These are phyloP conservation scores for Tortricodes alternella DNA, from an alignment of 2,888 invertebrate species.

Conservation along the genomic window DNA sequence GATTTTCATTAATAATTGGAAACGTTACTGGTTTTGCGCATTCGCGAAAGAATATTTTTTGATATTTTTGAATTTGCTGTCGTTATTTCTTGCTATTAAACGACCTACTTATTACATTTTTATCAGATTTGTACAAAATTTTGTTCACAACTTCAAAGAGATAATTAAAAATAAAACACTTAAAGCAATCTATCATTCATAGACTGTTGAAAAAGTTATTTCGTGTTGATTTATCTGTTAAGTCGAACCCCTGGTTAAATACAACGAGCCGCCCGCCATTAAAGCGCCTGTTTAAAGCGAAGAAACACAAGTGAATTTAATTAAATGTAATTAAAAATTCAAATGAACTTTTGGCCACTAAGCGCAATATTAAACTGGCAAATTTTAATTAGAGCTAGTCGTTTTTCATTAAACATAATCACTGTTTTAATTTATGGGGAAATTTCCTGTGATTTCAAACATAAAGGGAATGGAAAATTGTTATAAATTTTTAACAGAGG, in stretches of 20 bases:
- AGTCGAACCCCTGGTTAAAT: neutral
- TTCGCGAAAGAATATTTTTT: no score
- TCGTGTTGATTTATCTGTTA: neutral
- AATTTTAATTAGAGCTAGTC: slow-evolving; percentile 17
- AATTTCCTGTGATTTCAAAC: neutral
- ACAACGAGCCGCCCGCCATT: slow-evolving; percentile 1
- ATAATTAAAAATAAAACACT: neutral
- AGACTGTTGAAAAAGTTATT: neutral
- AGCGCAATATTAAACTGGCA: slow-evolving; percentile 27
- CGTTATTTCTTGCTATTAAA: no score
- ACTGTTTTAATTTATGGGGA: neutral
- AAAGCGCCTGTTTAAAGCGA: slow-evolving; percentile 21
- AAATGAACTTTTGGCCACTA: slow-evolving; percentile 24
- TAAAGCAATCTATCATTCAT: neutral
- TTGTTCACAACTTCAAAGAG: no score
- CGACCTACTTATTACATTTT: no score
- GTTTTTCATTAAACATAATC: neutral
- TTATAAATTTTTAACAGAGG: no score
- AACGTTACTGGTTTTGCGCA: no score
- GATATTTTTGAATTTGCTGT: no score
- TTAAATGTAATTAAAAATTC: slow-evolving; percentile 33
- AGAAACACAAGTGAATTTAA: slow-evolving; percentile 29
- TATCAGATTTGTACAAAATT: no score
- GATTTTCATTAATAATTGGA: no score
- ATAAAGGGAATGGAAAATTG: slow-evolving; percentile 21